Evolutionary conservation across 2,797 vertebrate species (phyloP).

Genomic region (Euthynnus affinis): DNA sequence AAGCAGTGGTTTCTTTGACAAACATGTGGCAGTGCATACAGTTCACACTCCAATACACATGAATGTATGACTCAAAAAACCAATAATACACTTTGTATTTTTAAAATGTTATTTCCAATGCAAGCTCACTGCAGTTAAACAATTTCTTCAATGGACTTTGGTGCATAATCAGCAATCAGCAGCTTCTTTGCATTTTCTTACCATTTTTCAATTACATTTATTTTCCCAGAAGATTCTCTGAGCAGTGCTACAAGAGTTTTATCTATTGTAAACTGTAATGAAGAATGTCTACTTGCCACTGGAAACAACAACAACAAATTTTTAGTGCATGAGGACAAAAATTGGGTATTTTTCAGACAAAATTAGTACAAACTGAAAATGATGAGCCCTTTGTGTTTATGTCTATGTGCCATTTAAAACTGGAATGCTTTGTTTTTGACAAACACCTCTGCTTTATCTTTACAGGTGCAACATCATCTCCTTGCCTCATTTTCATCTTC

Average conservation of each 20-base stretch:
- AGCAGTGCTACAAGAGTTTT: too few species aligned
- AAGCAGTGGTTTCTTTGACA: constrained; percentile 32
- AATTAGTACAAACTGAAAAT: not conserved
- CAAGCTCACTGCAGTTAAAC: too few species aligned
- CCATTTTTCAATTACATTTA: too few species aligned
- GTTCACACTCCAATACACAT: not conserved
- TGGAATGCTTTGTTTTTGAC: not conserved
- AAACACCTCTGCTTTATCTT: constrained; percentile 17
- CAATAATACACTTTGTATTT: too few species aligned
- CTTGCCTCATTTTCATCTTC: constrained; percentile 99
- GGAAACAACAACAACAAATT: too few species aligned
- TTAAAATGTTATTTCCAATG: too few species aligned
- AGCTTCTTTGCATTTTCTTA: too few species aligned
- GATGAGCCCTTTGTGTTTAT: not conserved
- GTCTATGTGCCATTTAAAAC: not conserved
- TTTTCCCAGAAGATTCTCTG: too few species aligned
- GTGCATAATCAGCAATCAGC: too few species aligned
- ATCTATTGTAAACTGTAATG: too few species aligned
- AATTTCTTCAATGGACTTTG: too few species aligned
- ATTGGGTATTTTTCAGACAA: not conserved
- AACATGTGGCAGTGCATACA: not conserved
- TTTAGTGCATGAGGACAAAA: not conserved
- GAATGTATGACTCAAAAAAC: not conserved
- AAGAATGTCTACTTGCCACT: too few species aligned
- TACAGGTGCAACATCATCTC: constrained; percentile 96